Base-by-base conservation (phyloP, 2,797 vertebrate genomes). In the Lacerta viridis region DNA sequence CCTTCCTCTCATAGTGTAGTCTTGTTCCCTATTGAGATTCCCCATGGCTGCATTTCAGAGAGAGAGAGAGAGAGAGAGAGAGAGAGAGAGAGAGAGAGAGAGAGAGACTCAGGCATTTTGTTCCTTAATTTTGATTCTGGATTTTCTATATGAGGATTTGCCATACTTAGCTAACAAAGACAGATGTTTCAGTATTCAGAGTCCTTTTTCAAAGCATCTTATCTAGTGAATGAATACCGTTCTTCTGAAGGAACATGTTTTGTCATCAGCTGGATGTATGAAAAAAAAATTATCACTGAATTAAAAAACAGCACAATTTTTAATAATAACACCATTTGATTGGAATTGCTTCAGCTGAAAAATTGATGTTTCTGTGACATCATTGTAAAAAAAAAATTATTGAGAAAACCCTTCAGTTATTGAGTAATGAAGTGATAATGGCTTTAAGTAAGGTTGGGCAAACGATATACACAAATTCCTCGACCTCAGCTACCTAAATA, bases 241-340 rank as follows among this genome's bases (percentile, higher is more conserved):
- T 15, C 10, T 72, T 87, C 5, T 41, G 36, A 72, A 81, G 0
- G 17, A 81, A 64, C 36, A 43, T 8, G 7, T 27, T n/a, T 43
- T 83, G n/a, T 10, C 25, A 7, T 9, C 29, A 82, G 11, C 41
- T 9, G 66, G 41, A 2, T 64, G 29, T 71, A 23, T 43, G 18
- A 83, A 80, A 46, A 72, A 80, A 46, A 72, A 50, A 50, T 6
- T 36, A 36, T 25, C 33, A 15, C 2, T 59, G 50, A 27, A 23
- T 59, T 39, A 27, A 20, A 2, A 72, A 83, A 23, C 17, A 27
- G 3, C 11, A 81, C 4, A 46, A 5, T 41, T 71, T 71, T 64
- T n/a, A 36, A 84, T 74, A 20, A 33, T 83, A 71, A 23, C 29
- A 43, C 33, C 20, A 85, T 91, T 84, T 87, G 55, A 43, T 84